Evolutionary conservation across 2,888 invertebrate species (phyloP), one percentile per base, ranked within the genome.

Genomic region (Dromius quadrimaculatus): DNA sequence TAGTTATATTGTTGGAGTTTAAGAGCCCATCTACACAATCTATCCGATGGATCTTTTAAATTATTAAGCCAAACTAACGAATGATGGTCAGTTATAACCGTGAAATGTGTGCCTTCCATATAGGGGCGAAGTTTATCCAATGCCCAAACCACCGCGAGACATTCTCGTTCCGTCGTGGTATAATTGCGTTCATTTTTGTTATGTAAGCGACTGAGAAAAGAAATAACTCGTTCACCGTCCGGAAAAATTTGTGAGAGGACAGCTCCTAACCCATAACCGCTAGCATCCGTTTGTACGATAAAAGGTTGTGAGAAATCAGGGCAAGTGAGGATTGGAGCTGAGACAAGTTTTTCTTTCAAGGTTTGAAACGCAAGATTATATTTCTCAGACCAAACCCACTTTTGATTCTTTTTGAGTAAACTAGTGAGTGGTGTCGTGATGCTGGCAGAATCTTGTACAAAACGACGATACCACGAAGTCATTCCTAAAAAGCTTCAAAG

Each of bases 61-160:
- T 47, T 43, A 38, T 71, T 43, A 11, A 75, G 50, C 74, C 72
- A 76, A 11, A 61, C 54, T 13, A 74, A 23, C 3, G 72, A 43
- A 28, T 68, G 61, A 59, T 75, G 75, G 54, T 75, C 75, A 15
- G 74, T 76, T n/a, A 74, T 72, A 1, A 75, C 74, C 6, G 45
- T 43, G 38, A 74, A 74, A 15, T 62, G 3, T 1, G 34, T 19
- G 9, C 74, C 74, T 28, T 76, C 75, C 8, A 76, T 20, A 15
- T 41, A 41, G 13, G 41, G 41, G 2, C 41, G 9, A 13, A 41
- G 13, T 15, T 41, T 45, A 19, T 76, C 74, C 8, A 74, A 38
- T 5, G 72, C 73, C 73, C 75, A 76, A 9, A 76, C 47, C 3
- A 75, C 73, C n/a, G 74, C 73, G 0, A 75, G 43, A 38, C 74